phyloP scores from a whole-genome alignment of 2,113 vertebrate species.

The Albula glossodonta region DNA sequence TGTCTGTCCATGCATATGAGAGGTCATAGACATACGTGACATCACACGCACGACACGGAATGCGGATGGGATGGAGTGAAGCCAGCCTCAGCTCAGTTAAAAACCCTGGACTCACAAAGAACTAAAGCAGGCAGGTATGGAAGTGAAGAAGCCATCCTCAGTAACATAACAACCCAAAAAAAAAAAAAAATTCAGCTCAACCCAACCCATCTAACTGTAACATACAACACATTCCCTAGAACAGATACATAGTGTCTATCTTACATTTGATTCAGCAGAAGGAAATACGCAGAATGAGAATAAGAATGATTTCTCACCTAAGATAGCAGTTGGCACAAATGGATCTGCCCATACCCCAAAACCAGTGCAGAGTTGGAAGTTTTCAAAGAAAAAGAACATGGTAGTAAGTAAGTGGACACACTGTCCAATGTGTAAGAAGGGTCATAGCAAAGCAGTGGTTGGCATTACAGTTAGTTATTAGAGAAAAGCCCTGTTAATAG shows the following conservation, averaged over 20 bases:
- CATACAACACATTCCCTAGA: conserved; percentile 3
- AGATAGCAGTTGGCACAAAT: conserved; percentile 98
- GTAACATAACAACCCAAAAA: conserved; percentile 38
- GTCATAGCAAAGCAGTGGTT: conserved; percentile 14
- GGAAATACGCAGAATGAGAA: conserved; percentile 32
- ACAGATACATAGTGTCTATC: neutral
- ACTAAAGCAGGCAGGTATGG: conserved; percentile 70
- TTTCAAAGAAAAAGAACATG: conserved; percentile 71
- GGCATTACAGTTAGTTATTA: neutral
- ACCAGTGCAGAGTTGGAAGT: conserved; percentile 66
- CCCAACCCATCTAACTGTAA: neutral
- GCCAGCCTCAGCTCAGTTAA: conserved; percentile 54
- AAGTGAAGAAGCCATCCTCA: conserved; percentile 69
- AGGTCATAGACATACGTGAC: conserved; percentile 72
- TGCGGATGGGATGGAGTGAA: conserved; percentile 74
- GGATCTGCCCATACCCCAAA: conserved; percentile 88
- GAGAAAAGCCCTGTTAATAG: neutral
- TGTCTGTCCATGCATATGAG: conserved; percentile 76
- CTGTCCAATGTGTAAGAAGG: conserved; percentile 11
- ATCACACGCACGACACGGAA: conserved; percentile 66
- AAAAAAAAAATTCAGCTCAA: neutral
- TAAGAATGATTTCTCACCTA: conserved; percentile 86
- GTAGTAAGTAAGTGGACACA: conserved; percentile 32
- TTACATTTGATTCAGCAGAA: conserved; percentile 18
- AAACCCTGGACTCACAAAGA: conserved; percentile 49